phyloP scores from a whole-genome alignment of 2,888 invertebrate genomes.

The Arrhopalites spinosus region DNA sequence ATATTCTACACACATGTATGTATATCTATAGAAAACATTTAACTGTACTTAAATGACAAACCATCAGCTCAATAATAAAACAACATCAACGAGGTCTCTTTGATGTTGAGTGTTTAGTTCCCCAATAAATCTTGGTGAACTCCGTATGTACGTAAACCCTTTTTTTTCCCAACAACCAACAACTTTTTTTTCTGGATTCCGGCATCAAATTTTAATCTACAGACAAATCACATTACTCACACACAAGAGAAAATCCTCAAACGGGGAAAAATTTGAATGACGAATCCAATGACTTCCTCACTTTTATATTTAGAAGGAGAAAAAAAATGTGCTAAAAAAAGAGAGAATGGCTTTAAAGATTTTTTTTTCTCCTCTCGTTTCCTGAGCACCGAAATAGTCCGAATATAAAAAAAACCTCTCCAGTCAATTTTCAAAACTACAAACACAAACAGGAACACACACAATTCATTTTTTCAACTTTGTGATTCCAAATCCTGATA shows the following conservation, averaged over 20 bases:
- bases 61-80: slow-evolving; percentile 10
- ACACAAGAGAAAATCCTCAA: neutral
- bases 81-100: neutral
- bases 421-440: too few species aligned
- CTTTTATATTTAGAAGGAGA: neutral
- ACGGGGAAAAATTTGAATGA: neutral
- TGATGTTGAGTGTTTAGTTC: neutral
- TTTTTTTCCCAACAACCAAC: neutral
- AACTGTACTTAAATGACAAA: slow-evolving; percentile 14
- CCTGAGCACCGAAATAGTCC: too few species aligned
- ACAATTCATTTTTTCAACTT: neutral
- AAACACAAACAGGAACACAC: neutral
- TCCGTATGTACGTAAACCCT: too few species aligned
- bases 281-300: slow-evolving; percentile 1
- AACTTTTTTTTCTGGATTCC: slow-evolving; percentile 4
- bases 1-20: neutral
- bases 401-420: too few species aligned
- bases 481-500: too few species aligned
- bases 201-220: slow-evolving; percentile 17
- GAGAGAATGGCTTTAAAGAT: neutral
- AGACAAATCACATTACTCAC: slow-evolving; percentile 15
- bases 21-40: neutral
- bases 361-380: neutral
- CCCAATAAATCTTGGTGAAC: neutral
- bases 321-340: too few species aligned